phyloP scores from a whole-genome alignment of 2,113 vertebrate species.

The Trachemys scripta region DNA sequence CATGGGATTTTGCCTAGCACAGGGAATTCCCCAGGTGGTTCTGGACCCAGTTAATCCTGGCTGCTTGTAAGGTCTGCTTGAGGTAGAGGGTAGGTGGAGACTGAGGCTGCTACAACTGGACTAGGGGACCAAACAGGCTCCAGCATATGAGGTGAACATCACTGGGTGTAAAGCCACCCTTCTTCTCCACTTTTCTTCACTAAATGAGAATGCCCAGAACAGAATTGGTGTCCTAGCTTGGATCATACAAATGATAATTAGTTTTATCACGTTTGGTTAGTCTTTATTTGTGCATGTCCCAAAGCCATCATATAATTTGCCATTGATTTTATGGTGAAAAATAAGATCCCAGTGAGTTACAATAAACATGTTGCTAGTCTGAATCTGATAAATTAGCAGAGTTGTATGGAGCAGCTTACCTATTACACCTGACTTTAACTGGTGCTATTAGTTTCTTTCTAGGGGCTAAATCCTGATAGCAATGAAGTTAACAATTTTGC shows the following conservation, averaged over 20 bases:
- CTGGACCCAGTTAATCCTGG: background rate
- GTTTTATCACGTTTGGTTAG: background rate
- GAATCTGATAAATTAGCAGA: background rate
- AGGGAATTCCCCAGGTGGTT: background rate
- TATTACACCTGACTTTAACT: background rate
- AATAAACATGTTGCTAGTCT: background rate
- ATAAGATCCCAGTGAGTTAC: background rate
- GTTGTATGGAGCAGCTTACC: background rate
- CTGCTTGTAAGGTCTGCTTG: background rate
- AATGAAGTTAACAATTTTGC: background rate
- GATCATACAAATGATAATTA: background rate
- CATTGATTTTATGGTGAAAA: background rate
- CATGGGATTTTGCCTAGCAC: fast-evolving
- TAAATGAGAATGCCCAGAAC: background rate
- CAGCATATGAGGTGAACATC: background rate
- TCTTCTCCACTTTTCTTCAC: background rate
- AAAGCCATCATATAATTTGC: background rate
- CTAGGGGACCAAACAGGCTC: background rate
- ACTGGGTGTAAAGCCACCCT: background rate
- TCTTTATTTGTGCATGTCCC: background rate
- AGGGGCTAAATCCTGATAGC: background rate
- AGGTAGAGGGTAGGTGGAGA: background rate
- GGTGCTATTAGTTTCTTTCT: background rate
- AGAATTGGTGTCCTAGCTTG: background rate
- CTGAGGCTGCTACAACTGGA: background rate